Evolutionary conservation across 1,140 invertebrate genomes (phyloP).

Genomic region (Drosophila biarmipes): DNA sequence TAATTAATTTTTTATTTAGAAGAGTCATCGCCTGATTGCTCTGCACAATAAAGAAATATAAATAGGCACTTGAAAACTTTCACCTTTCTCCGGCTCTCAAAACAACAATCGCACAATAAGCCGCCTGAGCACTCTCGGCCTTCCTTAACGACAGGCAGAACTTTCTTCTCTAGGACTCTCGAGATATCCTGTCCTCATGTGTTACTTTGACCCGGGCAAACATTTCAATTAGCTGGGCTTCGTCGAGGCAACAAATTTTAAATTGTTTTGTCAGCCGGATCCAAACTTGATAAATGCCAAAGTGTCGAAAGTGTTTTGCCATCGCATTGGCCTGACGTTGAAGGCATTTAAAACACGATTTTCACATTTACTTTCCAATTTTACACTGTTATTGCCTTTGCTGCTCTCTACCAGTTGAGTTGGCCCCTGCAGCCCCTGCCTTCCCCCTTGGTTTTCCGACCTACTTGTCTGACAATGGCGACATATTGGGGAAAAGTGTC

Average conservation of each 20-base stretch:
- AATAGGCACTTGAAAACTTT: not conserved
- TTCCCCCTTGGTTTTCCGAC: slow-evolving; percentile 16
- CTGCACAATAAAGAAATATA: not conserved
- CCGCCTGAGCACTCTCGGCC: slow-evolving; percentile 9
- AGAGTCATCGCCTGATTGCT: not conserved
- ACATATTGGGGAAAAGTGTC: slow-evolving; percentile 70
- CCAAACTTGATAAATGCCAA: slow-evolving; percentile 72
- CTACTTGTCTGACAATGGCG: slow-evolving; percentile 43
- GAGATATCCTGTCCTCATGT: slow-evolving; percentile 50
- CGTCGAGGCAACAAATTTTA: slow-evolving; percentile 53
- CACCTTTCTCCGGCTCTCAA: not conserved
- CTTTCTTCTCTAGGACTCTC: slow-evolving; percentile 26
- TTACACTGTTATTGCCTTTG: slow-evolving; percentile 55
- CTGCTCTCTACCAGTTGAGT: slow-evolving; percentile 30
- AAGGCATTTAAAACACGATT: slow-evolving; percentile 78
- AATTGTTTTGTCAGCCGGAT: slow-evolving; percentile 69
- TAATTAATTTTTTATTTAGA: not conserved
- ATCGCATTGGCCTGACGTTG: slow-evolving; percentile 54
- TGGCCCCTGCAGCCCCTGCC: not conserved
- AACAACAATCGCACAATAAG: slow-evolving; percentile 4
- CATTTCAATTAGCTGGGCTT: slow-evolving; percentile 69
- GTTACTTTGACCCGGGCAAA: slow-evolving; percentile 54
- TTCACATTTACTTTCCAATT: slow-evolving; percentile 78
- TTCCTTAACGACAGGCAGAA: slow-evolving; percentile 16
- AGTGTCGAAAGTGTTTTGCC: slow-evolving; percentile 57